Base-by-base conservation (phyloP, 2,888 invertebrate species). In the Agrotis exclamationis region DNA sequence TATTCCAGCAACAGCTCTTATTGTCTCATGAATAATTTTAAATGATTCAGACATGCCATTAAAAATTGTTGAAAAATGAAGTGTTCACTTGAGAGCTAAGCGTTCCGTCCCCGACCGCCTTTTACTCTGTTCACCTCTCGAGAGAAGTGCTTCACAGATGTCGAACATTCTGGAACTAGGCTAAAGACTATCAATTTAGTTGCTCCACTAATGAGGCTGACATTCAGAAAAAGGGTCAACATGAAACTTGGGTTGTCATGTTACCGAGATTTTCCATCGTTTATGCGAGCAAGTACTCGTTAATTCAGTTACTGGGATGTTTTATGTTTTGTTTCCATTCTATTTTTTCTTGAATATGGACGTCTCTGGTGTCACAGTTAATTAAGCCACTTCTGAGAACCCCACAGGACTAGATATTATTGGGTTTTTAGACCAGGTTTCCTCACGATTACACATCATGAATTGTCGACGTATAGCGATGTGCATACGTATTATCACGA, bases 71-170 rank as follows among this genome's bases (percentile, higher is more conserved):
- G 50, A 18, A 28, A 54, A 58, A 39, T 73, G 50, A 48, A 71
- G 63, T 59, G 67, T 16, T n/a, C 51, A 60, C 63, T 76, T 56
- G 22, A 62, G 6, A 44, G n/a, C 3, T 24, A 67, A 67, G 47
- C 51, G 53, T 60, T 66, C 20, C 64, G 66, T 57, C 71, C 64
- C 28, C 67, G 79, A 70, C 63, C 59, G 75, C 58, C 72, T 82
- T 79, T 81, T 72, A 33, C 39, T 54, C 63, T 45, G 24, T 70
- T 54, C 48, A 45, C 28, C 28, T 45, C 69, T 63, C 33, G 45
- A 67, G 45, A 67, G 22, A 63, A 64, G 62, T 54, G 6, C 58
- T 68, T 56, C 28, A 67, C 53, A 54, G 20, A 47, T 75, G 59
- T 59, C 63, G 48, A 70, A 33, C 44, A 45, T 51, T 63, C 45